Conservation (phyloP, 2,797 vertebrate genomes). For the Myripristis jacobus region DNA sequence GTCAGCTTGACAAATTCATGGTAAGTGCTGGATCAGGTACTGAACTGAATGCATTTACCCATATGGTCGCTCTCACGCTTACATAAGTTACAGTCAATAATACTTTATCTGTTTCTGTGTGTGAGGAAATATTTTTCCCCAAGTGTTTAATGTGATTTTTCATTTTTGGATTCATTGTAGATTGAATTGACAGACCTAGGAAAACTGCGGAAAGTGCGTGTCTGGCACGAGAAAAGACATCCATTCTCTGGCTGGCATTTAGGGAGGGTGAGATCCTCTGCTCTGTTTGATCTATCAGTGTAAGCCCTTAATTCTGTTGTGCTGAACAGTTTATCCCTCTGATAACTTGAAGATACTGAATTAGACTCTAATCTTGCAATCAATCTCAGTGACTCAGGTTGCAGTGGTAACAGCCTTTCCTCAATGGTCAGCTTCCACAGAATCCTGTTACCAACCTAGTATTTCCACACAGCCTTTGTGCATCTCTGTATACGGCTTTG, state of each 20-base stretch:
- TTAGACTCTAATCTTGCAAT: slow-evolving; percentile 4
- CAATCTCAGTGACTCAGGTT: no score
- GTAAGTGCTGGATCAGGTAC: slow-evolving; percentile 74
- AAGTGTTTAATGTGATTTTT: slow-evolving; percentile 1
- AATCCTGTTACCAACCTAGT: neutral
- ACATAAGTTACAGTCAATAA: neutral
- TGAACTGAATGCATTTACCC: neutral
- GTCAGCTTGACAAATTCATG: slow-evolving; percentile 92
- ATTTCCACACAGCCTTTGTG: neutral
- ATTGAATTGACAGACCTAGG: slow-evolving; percentile 95
- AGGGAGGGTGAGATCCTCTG: slow-evolving; percentile 86
- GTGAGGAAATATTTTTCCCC: neutral
- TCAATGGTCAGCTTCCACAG: neutral
- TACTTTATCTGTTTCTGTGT: neutral
- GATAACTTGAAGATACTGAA: neutral
- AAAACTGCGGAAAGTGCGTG: slow-evolving; percentile 89
- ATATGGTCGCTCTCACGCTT: neutral
- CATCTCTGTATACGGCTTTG: neutral
- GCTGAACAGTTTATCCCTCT: neutral
- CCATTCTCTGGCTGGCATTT: slow-evolving; percentile 98
- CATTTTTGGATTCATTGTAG: slow-evolving; percentile 70
- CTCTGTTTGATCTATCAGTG: slow-evolving; percentile 37
- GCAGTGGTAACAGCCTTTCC: no score
- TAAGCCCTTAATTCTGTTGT: slow-evolving; percentile 18
- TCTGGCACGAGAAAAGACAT: slow-evolving; percentile 94